Base-by-base conservation (phyloP, 2,113 vertebrate genomes). In the Gymnarchus niloticus region DNA sequence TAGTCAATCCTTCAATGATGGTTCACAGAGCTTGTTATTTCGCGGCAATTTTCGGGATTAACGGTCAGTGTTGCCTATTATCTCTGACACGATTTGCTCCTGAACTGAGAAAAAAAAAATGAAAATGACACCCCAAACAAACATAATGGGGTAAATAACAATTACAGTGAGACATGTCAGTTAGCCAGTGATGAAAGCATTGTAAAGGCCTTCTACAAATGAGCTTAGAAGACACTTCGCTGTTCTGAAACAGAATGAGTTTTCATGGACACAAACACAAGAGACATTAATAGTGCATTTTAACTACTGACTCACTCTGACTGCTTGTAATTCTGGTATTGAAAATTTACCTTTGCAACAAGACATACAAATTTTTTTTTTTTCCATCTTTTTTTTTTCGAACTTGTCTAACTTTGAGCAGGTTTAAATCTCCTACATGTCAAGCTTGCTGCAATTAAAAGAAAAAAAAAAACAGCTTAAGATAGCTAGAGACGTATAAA, bases 1-100 rank as follows among this genome's bases (percentile, higher is more conserved):
- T 87, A 89, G 73, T 56, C 84, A 88, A 81, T 82, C 4, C 81
- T 83, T 86, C 85, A 65, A 83, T 85, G 87, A 87, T 81, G 88
- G 86, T 78, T 54, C 33, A 56, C 83, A 85, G 23, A 83, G 54
- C 52, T 49, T 52, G 57, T 83, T 81, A 65, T 81, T 23, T 65
- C 57, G 85, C 83, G 57, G 77, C n/a, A 86, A 85, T 85, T 65
- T 28, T 78, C 84, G 57, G 28, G 86, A 90, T 85, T 84, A 80
- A 85, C 86, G 86, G 69, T 83, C 86, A 89, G 85, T 87, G 86
- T 83, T 78, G 77, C 73, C 81, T 48, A 86, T 86, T 78, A 85
- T 87, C 85, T 9, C 56, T 85, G 85, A 80, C 86, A 86, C 85
- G 6, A 87, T 87, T 81, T 52, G 65, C 81, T 76, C 57, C 56